Evolutionary conservation across 2,797 vertebrate species (phyloP), one percentile per base, ranked within the genome.

Genomic region (Champsocephalus esox): DNA sequence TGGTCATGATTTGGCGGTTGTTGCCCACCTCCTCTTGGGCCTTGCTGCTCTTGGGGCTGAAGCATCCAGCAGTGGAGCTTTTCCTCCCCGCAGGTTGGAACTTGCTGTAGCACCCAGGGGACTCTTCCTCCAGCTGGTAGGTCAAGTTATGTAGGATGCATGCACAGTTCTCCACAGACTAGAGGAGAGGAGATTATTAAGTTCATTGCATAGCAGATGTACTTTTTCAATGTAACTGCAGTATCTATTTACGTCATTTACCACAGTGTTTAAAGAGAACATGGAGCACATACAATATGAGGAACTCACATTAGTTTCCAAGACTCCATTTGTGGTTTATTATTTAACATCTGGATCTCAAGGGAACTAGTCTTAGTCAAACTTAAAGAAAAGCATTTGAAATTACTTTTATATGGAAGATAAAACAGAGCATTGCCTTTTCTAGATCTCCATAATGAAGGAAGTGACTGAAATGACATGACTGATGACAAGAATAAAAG

Each of bases 111-210:
- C 92, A 94, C 52, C 92, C 90, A 9, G 96, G 94, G 60, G 93
- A 92, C 88, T 99, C 97, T 0, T 83, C 46, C 54, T 97, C 97
- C 93, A 99, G 93, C 68, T 96, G 95, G 89, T 94, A 99, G 49
- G 96, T 96, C 78, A 99, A 92, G 92, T 99, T 99, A 77, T 99
- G 97, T 65, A 99, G 95, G 88, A 97, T 96, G 57, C 97, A 99
- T 67, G 94, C 93, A 80, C 96, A 98, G 88, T 99, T 98, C 93
- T 99, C 98, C 93, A 99, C 94, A 0, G 97, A 96, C 98, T 99
- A 46, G 4, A 68, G 3, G 32, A 66, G 32, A 82, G 17, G 11
- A 71, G n/a, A 28, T 70, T 16, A 60, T 9, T 14, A 49, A 61
- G 38, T 34, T 45, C 4, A 16, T 41, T 43, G 14, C 21, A 58